Evolutionary conservation across 2,113 vertebrate species (phyloP), one percentile per base, ranked within the genome.

Genomic region (Gulo gulo): DNA sequence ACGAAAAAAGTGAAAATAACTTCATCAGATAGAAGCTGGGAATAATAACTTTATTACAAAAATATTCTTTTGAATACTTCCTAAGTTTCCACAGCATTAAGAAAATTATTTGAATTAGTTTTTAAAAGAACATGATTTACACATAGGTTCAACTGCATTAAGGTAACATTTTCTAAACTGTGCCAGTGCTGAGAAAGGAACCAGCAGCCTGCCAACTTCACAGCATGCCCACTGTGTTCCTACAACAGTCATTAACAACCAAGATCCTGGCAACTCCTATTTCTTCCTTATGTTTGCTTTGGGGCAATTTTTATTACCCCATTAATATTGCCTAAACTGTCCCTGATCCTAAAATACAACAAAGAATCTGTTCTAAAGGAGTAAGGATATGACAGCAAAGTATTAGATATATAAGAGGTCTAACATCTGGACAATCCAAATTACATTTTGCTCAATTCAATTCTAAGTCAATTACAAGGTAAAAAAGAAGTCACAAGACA

Each of bases 321-420:
- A 74, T 47, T 79, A 87, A 94, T 65, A 47, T 71, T 97, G 74
- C 74, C 79, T 67, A 91, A 97, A 79, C 39, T 71, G 20, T 76
- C 59, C 31, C 31, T 73, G 59, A 81, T 74, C 31, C 50, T 92
- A 52, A 52, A 84, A 31, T n/a, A 73, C 88, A 96, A 95, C 23
- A 76, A 94, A 89, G 45, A 6, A n/a, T 67, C 65, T 29, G 24
- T 69, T 92, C 39, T 74, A 23, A 16, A 95, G 13, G 7, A 91
- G 16, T 21, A 3, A 85, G 36, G 52, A 31, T 21, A 61, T 50
- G 45, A 87, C 82, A 47, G 55, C 65, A 39, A 76, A n/a, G 14
- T 55, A 86, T 36, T 42, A 76, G 15, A 24, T 45, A 13, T 9
- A 61, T 31, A 74, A 76, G 26, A 84, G 3, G 8, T 42, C 76